Percentiles rank a stretch among this genome's conserved stretches.
Evolutionary conservation across 2,113 vertebrate species (phyloP).

Genomic region (Myrmecobius fasciatus): DNA sequence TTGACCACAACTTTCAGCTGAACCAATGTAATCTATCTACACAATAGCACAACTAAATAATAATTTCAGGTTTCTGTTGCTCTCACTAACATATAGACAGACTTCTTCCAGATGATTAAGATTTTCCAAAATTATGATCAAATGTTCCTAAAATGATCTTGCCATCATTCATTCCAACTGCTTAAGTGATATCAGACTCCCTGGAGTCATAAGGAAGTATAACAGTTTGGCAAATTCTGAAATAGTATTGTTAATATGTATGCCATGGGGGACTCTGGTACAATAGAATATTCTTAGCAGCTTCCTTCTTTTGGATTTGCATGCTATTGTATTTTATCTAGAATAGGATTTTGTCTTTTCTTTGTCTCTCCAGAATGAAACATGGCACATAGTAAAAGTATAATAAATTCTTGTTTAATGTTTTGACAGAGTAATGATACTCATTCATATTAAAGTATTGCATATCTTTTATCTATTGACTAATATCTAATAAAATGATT

Average conservation of each 20-base stretch:
- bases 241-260: background rate
- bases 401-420: background rate
- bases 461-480: background rate
- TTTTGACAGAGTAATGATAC: background rate
- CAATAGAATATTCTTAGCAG: background rate
- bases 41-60: background rate
- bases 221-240: background rate
- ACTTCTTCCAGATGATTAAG: background rate
- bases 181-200: background rate
- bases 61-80: background rate
- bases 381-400: background rate
- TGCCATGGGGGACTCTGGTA: background rate
- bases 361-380: background rate
- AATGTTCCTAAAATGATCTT: background rate
- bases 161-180: background rate
- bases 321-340: background rate
- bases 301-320: background rate
- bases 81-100: background rate
- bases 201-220: background rate
- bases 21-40: slow-evolving; percentile 17
- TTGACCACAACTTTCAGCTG: background rate
- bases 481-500: background rate
- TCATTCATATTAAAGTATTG: background rate
- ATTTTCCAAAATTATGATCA: background rate
- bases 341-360: background rate